A percentile compares a stretch with the other conserved stretches of the same genome.
Evolutionary conservation across 2,888 invertebrate genomes (phyloP).

Genomic region (Drosophila kanekoi): DNA sequence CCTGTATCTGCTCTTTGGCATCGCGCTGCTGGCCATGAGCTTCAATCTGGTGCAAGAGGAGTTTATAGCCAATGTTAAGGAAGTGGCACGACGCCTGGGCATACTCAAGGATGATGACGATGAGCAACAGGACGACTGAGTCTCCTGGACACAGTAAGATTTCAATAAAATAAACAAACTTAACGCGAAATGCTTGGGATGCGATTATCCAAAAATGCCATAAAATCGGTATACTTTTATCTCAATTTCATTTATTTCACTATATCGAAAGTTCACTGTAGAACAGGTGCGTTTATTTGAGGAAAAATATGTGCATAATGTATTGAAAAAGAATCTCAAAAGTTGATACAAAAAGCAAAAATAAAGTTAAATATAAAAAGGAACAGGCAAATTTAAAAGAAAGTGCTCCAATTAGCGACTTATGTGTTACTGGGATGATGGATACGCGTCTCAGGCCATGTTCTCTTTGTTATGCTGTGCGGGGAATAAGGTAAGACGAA

Average conservation of each 20-base stretch:
- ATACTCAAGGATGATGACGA: constrained; percentile 92
- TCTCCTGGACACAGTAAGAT: neutral
- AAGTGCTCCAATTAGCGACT: constrained; percentile 35
- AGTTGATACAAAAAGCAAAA: constrained; percentile 14
- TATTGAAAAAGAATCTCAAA: constrained; percentile 35
- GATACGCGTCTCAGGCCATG: constrained; percentile 43
- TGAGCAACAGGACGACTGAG: constrained; percentile 85
- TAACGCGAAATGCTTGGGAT: neutral
- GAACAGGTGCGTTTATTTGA: constrained; percentile 49
- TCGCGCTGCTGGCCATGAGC: constrained; percentile 97
- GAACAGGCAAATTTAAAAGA: constrained; percentile 24
- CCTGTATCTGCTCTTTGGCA: constrained; percentile 96
- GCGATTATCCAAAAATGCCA: constrained; percentile 9
- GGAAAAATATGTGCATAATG: constrained; percentile 43
- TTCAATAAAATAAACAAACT: neutral
- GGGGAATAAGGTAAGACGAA: neutral
- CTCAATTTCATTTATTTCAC: constrained; percentile 2
- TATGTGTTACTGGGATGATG: constrained; percentile 26
- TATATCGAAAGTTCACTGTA: constrained; percentile 23
- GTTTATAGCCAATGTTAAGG: constrained; percentile 94
- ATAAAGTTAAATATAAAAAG: constrained; percentile 25
- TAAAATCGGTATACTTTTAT: neutral
- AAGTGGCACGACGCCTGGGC: constrained; percentile 93
- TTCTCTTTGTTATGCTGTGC: constrained; percentile 79
- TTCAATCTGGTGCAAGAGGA: constrained; percentile 98